These are phyloP conservation scores for Agrotis ipsilon DNA, from an alignment of 2,888 invertebrate genomes.

Conservation along the genomic window DNA sequence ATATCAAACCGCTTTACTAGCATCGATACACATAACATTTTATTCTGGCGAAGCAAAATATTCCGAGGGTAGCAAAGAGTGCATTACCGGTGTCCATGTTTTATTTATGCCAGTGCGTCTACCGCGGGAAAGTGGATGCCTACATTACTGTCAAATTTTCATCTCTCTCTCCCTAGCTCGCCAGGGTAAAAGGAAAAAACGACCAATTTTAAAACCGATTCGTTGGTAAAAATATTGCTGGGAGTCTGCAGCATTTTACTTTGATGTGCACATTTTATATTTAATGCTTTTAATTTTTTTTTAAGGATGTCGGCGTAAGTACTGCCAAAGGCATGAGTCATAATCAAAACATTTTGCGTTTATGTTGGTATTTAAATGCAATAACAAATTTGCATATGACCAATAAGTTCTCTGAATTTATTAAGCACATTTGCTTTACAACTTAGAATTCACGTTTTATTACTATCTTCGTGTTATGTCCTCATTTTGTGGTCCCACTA, in stretches of 20 bases:
- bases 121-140: conserved; percentile 79
- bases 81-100: conserved; percentile 85
- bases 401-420: conserved; percentile 44
- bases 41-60: conserved; percentile 55
- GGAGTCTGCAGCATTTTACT: conserved; percentile 41
- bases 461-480: conserved; percentile 36
- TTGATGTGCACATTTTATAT: conserved; percentile 52
- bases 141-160: conserved; percentile 84
- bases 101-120: conserved; percentile 68
- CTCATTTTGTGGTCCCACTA: conserved; percentile 39
- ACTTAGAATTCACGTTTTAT: conserved; percentile 37
- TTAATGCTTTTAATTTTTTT: conserved; percentile 40
- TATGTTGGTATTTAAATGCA: conserved; percentile 48
- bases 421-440: conserved; percentile 46
- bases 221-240: conserved; percentile 57
- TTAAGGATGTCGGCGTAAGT: background rate
- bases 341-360: conserved; percentile 38
- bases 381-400: conserved; percentile 41
- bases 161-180: conserved; percentile 66
- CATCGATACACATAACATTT: conserved; percentile 57
- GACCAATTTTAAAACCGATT: conserved; percentile 68
- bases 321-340: conserved; percentile 40
- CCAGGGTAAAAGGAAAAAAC: conserved; percentile 55
- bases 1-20: conserved; percentile 53
- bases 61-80: conserved; percentile 74